These are phyloP conservation scores for Scaptomyza polygonia DNA, from an alignment of 2,888 invertebrate species.

Conservation along the genomic window DNA sequence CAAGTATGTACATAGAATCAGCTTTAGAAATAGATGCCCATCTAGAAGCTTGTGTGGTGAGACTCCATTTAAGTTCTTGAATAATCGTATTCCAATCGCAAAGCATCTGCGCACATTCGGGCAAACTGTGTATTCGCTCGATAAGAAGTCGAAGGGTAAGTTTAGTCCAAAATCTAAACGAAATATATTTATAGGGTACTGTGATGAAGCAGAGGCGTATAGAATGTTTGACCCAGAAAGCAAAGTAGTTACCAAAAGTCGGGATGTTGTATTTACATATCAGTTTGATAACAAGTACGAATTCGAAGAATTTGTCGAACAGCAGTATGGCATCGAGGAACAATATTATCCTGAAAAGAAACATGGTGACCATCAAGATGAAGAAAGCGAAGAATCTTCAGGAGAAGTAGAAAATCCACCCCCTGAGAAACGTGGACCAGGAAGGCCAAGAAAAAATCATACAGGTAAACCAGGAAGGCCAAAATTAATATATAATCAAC, in stretches of 20 bases:
- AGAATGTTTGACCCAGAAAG: not conserved
- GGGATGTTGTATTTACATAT: constrained; percentile 1
- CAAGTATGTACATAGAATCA: not conserved
- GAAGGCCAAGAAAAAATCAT: not conserved
- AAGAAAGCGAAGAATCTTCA: not conserved
- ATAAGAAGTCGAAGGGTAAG: not conserved
- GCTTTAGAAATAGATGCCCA: constrained; percentile 5
- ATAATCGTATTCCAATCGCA: not conserved
- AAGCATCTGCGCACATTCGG: not conserved
- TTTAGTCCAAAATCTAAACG: not conserved
- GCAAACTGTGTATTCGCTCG: constrained; percentile 6
- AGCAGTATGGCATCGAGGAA: not conserved
- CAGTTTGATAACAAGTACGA: not conserved
- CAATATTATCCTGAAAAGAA: not conserved
- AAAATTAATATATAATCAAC: not conserved
- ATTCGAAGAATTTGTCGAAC: not conserved
- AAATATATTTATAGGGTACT: not conserved
- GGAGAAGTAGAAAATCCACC: not conserved
- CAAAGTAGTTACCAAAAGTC: not conserved
- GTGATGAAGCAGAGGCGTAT: not conserved
- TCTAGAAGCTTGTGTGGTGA: constrained; percentile 3
- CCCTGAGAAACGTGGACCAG: not conserved
- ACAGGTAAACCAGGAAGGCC: not conserved
- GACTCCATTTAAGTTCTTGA: not conserved
- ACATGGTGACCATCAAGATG: not conserved